Base-by-base conservation (phyloP, 2,797 vertebrate species). In the Chaetophractus vellerosus region DNA sequence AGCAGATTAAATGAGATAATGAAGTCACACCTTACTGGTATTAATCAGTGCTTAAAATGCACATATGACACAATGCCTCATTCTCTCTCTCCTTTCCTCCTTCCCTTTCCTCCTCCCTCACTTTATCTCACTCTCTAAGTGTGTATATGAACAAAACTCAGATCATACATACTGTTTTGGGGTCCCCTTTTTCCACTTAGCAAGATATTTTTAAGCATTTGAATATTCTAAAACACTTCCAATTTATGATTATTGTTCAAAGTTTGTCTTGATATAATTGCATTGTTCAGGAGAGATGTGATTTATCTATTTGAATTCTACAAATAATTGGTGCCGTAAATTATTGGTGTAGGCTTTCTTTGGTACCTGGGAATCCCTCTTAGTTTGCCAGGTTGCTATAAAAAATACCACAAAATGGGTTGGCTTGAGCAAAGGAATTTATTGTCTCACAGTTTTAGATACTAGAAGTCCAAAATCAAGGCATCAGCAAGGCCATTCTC, bases 141-240 rank as follows among this genome's bases (percentile, higher is more conserved):
- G 16, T 31, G 19, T 45, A 52, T 68, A 9, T 36, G n/a, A 28
- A 33, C 36, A 88, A 48, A 59, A 59, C n/a, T 92, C 91, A 80
- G 19, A 19, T 83, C 23, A 59, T 4, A 52, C 9, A 33, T 41
- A 68, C 41, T 83, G 15, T 33, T 87, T 59, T 33, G 31, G 63
- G 88, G n/a, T 16, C 57, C 6, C n/a, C 8, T 75, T 84, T 84
- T 88, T 72, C 18, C 41, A 87, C 68, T 85, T 66, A 84, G 28
- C 36, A 76, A 63, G 48, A 26, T 64, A 61, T 63, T 86, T 86
- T 87, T 84, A 87, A 83, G 31, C 19, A 83, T 89, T 86, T 19
- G 31, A 83, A 82, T 93, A 89, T 75, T 75, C 45, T 83, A 86
- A 89, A 95, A 82, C 5, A n/a, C 78, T 55, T 66, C 85, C 90